These are phyloP conservation scores for Dolomedes plantarius DNA, from an alignment of 2,888 invertebrate species.

Conservation along the genomic window DNA sequence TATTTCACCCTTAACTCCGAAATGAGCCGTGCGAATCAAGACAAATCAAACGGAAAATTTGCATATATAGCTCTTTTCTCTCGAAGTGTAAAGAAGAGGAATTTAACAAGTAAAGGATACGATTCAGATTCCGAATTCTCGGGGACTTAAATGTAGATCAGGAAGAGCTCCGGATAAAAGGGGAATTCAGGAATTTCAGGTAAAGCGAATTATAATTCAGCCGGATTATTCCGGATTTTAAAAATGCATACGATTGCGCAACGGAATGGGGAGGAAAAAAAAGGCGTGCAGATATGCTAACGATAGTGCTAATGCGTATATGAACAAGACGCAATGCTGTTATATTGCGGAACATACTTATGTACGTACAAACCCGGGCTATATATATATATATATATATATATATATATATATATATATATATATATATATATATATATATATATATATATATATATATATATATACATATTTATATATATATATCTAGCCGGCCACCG, in stretches of 20 bases:
- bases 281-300: too few species aligned
- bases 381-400: too few species aligned
- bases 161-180: neutral
- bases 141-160: neutral
- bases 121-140: neutral
- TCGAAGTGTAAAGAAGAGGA: slow-evolving; percentile 1
- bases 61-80: neutral
- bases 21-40: neutral
- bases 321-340: too few species aligned
- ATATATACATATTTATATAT: too few species aligned
- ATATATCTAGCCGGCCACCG: too few species aligned
- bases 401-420: too few species aligned
- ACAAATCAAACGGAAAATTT: slow-evolving; percentile 9
- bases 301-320: too few species aligned
- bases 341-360: too few species aligned
- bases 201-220: neutral
- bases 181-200: neutral
- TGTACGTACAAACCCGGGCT: too few species aligned
- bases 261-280: too few species aligned
- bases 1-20: neutral
- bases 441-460: too few species aligned
- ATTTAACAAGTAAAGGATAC: slow-evolving; percentile 5
- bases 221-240: neutral
- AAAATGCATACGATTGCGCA: neutral
- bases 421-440: too few species aligned